Percentiles rank a stretch among this genome's conserved stretches.
These are phyloP conservation scores for Sprattus sprattus DNA, from an alignment of 2,113 vertebrate species.

Conservation along the genomic window DNA sequence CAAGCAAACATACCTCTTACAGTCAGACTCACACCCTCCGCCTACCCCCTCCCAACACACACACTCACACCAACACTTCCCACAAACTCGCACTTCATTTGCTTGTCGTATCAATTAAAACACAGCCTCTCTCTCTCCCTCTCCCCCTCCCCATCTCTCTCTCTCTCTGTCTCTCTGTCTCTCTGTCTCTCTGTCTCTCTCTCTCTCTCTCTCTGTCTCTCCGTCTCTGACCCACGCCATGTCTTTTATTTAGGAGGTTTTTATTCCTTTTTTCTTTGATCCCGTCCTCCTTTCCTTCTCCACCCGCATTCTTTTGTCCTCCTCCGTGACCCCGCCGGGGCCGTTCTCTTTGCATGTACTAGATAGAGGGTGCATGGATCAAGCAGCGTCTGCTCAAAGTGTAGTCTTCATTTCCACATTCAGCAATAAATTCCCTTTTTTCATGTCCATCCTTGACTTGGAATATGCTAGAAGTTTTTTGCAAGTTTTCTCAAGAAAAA, in stretches of 20 bases:
- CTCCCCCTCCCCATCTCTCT: conserved; percentile 26
- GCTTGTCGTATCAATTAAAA: neutral
- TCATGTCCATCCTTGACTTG: conserved; percentile 77
- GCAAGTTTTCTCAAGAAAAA: conserved; percentile 91
- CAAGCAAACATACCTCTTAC: too few species aligned
- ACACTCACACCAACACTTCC: neutral
- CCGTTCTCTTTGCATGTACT: conserved; percentile 85
- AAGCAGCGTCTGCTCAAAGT: conserved; percentile 92
- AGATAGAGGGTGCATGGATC: conserved; percentile 98
- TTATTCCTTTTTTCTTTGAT: neutral
- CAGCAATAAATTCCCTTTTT: conserved; percentile 92
- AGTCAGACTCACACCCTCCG: too few species aligned
- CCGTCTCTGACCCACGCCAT: neutral
- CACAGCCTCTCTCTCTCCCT: conserved; percentile 31
- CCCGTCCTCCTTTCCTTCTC: neutral
- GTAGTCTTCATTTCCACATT: conserved; percentile 89
- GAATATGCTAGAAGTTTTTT: conserved; percentile 89
- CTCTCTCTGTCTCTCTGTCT: conserved; percentile 4
- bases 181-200: conserved; percentile 12
- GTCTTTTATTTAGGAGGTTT: neutral
- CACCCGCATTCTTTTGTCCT: neutral
- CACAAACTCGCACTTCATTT: conserved; percentile 32
- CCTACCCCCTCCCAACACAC: too few species aligned
- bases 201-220: conserved; percentile 1
- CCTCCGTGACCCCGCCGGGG: neutral